phyloP scores from a whole-genome alignment of 2,888 invertebrate genomes.

The Tridacna gigas region DNA sequence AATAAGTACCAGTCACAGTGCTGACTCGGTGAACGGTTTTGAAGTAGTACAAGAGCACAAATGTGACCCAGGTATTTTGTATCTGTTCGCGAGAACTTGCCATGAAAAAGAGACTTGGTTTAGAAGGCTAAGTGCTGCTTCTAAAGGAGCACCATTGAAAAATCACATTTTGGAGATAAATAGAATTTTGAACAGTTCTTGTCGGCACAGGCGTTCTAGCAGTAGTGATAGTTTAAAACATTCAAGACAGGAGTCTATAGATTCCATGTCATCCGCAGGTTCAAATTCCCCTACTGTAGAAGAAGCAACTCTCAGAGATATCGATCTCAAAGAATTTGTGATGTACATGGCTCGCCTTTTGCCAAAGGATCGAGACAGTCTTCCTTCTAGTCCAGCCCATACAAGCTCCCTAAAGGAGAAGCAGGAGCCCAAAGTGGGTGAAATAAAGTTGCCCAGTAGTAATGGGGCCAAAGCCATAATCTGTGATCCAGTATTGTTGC shows the following conservation, averaged over 20 bases:
- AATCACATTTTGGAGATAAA: slow-evolving; percentile 73
- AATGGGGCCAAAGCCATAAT: slow-evolving; percentile 64
- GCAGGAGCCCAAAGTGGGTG: slow-evolving; percentile 39
- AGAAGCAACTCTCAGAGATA: slow-evolving; percentile 35
- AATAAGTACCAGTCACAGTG: slow-evolving; percentile 43
- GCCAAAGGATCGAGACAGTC: slow-evolving; percentile 66
- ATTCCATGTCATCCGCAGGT: slow-evolving; percentile 70
- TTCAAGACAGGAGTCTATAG: slow-evolving; percentile 74
- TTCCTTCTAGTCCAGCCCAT: slow-evolving; percentile 65
- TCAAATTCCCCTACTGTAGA: slow-evolving; percentile 50
- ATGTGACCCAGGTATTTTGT: slow-evolving; percentile 84
- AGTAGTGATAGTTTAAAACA: slow-evolving; percentile 65
- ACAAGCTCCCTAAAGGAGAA: slow-evolving; percentile 27
- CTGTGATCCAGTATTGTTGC: slow-evolving; percentile 81
- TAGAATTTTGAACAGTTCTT: slow-evolving; percentile 61
- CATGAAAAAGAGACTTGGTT: slow-evolving; percentile 97
- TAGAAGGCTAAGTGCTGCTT: slow-evolving; percentile 82
- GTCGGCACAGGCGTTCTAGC: slow-evolving; percentile 51
- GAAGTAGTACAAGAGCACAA: slow-evolving; percentile 75
- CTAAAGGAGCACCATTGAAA: slow-evolving; percentile 74
- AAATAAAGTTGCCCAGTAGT: slow-evolving; percentile 23
- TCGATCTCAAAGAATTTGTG: slow-evolving; percentile 74
- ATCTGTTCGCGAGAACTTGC: slow-evolving; percentile 92
- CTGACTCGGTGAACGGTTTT: slow-evolving; percentile 72
- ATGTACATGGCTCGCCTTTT: slow-evolving; percentile 82